Conservation (phyloP, 2,888 invertebrate species). For the Patella depressa region DNA sequence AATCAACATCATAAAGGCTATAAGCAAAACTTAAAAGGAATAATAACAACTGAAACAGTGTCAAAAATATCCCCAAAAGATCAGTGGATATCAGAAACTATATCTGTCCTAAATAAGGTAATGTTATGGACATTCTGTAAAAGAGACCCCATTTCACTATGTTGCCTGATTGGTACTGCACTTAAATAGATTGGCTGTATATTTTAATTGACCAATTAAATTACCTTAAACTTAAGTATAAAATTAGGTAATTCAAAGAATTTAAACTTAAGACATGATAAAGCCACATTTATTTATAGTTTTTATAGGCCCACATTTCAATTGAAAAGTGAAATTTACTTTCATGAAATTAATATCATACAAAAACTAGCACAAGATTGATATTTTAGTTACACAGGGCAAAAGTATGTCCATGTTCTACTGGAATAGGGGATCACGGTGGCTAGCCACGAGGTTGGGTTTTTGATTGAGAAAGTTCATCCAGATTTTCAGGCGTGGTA, state of each 20-base stretch:
- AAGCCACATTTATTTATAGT: neutral
- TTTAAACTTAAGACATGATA: neutral
- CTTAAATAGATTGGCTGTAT: neutral
- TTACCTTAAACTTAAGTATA: neutral
- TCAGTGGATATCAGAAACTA: neutral
- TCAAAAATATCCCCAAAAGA: neutral
- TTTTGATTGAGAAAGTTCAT: too few species aligned
- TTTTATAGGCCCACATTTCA: neutral
- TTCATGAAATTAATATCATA: too few species aligned
- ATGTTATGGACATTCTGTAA: neutral
- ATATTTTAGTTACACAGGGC: too few species aligned
- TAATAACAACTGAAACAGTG: neutral
- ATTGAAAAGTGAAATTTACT: neutral
- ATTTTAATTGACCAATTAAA: neutral
- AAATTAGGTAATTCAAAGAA: neutral
- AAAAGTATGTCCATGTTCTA: neutral
- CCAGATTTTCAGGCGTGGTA: too few species aligned
- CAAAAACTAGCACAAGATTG: too few species aligned
- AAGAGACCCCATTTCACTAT: neutral
- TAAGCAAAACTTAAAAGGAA: neutral
- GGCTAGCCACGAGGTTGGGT: too few species aligned
- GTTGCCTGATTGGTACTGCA: neutral
- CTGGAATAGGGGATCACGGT: neutral
- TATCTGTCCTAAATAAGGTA: neutral
- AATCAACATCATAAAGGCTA: neutral